phyloP scores from a whole-genome alignment of 2,797 vertebrate species.

The Geotrypetes seraphini region DNA sequence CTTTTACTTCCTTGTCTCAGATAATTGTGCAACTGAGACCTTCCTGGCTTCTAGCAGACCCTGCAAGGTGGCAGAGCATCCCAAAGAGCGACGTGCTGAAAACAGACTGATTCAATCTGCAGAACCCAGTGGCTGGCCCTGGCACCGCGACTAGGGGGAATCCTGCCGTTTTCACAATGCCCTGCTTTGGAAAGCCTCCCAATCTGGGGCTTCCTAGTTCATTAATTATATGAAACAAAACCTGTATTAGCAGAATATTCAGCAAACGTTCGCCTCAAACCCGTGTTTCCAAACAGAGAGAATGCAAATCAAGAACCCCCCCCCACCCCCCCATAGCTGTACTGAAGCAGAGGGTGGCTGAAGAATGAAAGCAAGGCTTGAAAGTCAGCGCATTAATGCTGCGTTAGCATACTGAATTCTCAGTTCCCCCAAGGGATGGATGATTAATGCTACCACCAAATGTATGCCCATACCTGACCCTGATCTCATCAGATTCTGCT shows the following conservation, averaged over 20 bases:
- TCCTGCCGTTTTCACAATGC: constrained; percentile 15
- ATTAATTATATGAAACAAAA: constrained; percentile 46
- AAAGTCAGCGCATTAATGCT: constrained; percentile 39
- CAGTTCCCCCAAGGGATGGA: constrained; percentile 40
- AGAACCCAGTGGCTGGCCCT: constrained; percentile 25
- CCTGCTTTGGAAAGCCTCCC: constrained; percentile 26
- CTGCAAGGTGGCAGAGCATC: constrained; percentile 17
- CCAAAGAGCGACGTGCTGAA: constrained; percentile 4
- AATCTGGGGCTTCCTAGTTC: constrained; percentile 20
- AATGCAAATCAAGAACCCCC: too few species aligned
- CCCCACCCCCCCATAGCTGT: too few species aligned
- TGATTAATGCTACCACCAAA: constrained; percentile 46
- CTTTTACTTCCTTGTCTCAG: too few species aligned
- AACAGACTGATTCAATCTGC: background rate
- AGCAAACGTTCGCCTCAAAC: constrained; percentile 44
- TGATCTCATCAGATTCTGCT: constrained; percentile 59
- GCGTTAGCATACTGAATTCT: constrained; percentile 33
- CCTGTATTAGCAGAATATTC: constrained; percentile 51
- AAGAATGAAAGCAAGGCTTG: constrained; percentile 41
- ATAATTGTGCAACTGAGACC: too few species aligned
- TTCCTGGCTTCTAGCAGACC: too few species aligned
- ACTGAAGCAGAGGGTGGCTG: constrained; percentile 36
- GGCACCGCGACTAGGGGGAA: constrained; percentile 6
- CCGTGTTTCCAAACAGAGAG: constrained; percentile 32
- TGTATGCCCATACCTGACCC: constrained; percentile 55